Conservation (phyloP, 2,888 invertebrate species). For the Abscondita cerata region DNA sequence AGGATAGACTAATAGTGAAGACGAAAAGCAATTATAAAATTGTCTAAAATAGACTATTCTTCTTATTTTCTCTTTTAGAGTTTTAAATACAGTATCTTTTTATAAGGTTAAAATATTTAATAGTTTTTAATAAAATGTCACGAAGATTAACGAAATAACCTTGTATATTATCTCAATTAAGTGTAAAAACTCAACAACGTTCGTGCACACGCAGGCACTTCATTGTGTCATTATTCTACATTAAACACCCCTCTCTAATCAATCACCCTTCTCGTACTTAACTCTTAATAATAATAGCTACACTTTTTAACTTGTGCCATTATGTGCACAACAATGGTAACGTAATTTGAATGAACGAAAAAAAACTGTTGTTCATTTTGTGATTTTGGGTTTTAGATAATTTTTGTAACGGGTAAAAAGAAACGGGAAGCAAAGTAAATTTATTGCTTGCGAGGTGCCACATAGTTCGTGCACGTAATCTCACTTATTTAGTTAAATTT, state of each 20-base stretch:
- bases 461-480: not conserved
- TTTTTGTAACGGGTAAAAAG: no score
- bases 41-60: no score
- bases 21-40: no score
- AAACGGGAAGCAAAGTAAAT: no score
- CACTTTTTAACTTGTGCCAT: constrained; percentile 38
- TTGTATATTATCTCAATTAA: not conserved
- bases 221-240: constrained; percentile 41
- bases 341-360: not conserved
- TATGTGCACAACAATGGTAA: constrained; percentile 8
- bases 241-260: constrained; percentile 44
- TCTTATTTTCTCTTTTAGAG: no score
- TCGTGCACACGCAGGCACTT: constrained; percentile 38
- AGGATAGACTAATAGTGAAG: no score
- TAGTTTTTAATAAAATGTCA: no score
- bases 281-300: constrained; percentile 31
- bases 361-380: not conserved
- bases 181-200: constrained; percentile 7
- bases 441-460: not conserved
- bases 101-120: no score
- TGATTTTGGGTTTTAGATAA: no score
- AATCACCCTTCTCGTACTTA: constrained; percentile 33
- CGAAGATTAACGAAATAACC: no score
- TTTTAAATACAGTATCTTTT: no score
- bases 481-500: not conserved